A percentile compares a stretch with the other conserved stretches of the same genome.
Evolutionary conservation across 1,140 invertebrate genomes (phyloP).

Genomic region (Drosophila carrolli): DNA sequence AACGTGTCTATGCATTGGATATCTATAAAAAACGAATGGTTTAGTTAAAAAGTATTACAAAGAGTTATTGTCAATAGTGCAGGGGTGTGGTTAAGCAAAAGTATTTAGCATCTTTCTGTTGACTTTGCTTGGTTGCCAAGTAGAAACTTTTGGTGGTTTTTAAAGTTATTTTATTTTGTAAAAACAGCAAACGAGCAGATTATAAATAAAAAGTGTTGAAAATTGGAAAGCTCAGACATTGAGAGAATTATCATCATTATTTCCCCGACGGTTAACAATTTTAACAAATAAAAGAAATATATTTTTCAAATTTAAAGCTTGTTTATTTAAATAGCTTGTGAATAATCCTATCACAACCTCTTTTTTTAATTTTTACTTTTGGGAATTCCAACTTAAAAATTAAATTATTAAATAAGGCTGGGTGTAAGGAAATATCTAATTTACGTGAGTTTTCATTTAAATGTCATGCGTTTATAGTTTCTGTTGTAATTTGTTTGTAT

Average conservation of each 20-base stretch:
- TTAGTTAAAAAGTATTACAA: conserved; percentile 7
- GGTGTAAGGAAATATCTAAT: no score
- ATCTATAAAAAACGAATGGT: not conserved
- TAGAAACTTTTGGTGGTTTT: conserved; percentile 4
- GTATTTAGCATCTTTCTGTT: conserved; percentile 27
- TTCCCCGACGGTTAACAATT: no score
- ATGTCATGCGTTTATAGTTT: no score
- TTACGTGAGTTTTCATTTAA: no score
- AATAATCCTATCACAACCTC: no score
- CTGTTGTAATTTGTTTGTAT: no score
- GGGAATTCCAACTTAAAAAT: no score
- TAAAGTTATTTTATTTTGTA: not conserved
- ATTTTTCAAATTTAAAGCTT: no score
- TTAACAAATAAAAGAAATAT: no score
- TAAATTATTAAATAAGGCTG: no score
- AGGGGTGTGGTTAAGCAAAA: conserved; percentile 11
- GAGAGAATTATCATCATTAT: not conserved
- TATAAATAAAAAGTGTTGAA: not conserved
- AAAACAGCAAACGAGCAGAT: not conserved
- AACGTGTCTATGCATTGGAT: conserved; percentile 42
- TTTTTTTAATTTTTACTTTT: not conserved
- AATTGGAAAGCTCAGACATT: not conserved
- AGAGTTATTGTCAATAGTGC: conserved; percentile 10
- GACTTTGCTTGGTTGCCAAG: conserved; percentile 24
- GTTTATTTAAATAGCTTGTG: no score